Conservation (phyloP, 53 echinoderm and acorn worm genomes). For the Glandiceps talaboti region DNA sequence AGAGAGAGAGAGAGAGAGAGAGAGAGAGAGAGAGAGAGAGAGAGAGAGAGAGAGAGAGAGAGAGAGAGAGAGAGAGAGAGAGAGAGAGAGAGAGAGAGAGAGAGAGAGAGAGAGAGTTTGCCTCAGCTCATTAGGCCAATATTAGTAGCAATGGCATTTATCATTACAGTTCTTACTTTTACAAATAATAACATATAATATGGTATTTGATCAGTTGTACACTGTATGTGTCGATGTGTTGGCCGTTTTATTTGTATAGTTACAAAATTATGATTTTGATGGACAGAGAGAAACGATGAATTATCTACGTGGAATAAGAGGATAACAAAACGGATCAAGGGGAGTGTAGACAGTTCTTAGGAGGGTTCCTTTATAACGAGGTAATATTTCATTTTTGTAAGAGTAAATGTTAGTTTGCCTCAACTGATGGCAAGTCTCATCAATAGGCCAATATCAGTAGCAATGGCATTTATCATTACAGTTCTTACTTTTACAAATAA, state of each 20-base stretch:
- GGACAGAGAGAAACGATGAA: no score
- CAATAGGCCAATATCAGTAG: not conserved
- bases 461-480: not conserved
- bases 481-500: not conserved
- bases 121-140: not conserved
- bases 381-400: no score
- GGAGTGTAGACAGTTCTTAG: no score
- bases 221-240: no score
- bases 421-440: no score
- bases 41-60: conserved; percentile 6
- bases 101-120: conserved; percentile 4
- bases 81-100: conserved; percentile 3
- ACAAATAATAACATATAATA: not conserved
- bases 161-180: not conserved
- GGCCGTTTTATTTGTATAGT: no score
- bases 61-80: not conserved
- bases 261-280: no score
- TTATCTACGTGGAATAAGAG: no score
- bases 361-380: no score
- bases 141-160: no score
- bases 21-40: conserved; percentile 1
- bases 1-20: not conserved
- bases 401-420: not conserved
- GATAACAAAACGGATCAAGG: no score
- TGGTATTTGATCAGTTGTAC: no score